Evolutionary conservation across 1,140 invertebrate species (phyloP).

Genomic region (Procambarus virginalis): DNA sequence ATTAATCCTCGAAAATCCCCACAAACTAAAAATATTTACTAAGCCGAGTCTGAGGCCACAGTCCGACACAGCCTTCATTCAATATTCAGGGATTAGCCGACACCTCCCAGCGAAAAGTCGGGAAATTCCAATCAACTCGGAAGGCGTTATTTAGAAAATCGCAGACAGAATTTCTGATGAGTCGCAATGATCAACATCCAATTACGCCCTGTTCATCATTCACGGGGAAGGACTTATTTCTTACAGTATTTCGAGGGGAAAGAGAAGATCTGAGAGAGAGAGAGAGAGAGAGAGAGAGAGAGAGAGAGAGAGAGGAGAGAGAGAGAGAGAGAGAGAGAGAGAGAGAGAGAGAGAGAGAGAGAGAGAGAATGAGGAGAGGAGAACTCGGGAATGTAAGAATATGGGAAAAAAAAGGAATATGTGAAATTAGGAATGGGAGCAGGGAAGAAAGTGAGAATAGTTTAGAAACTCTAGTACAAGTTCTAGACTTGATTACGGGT

Average conservation of each 20-base stretch:
- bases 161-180: slow-evolving; percentile 67
- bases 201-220: slow-evolving; percentile 58
- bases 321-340: neutral
- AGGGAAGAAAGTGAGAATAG: neutral
- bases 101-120: slow-evolving; percentile 58
- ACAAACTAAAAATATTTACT: neutral
- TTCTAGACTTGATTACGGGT: too few relatives aligned
- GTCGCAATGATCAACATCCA: slow-evolving; percentile 65
- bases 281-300: neutral
- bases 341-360: neutral
- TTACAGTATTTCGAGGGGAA: slow-evolving; percentile 12
- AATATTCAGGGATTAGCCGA: slow-evolving; percentile 66
- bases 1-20: neutral
- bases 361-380: neutral
- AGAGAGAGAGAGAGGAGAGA: neutral
- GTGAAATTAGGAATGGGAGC: neutral
- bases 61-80: slow-evolving; percentile 52
- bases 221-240: slow-evolving; percentile 5
- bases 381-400: neutral
- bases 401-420: neutral
- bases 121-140: slow-evolving; percentile 66
- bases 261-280: neutral
- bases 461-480: too few relatives aligned
- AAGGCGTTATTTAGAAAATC: slow-evolving; percentile 67
- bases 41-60: slow-evolving; percentile 10